phyloP scores from a whole-genome alignment of 1,140 invertebrate species.

The Lepidotrigona ventralis region DNA sequence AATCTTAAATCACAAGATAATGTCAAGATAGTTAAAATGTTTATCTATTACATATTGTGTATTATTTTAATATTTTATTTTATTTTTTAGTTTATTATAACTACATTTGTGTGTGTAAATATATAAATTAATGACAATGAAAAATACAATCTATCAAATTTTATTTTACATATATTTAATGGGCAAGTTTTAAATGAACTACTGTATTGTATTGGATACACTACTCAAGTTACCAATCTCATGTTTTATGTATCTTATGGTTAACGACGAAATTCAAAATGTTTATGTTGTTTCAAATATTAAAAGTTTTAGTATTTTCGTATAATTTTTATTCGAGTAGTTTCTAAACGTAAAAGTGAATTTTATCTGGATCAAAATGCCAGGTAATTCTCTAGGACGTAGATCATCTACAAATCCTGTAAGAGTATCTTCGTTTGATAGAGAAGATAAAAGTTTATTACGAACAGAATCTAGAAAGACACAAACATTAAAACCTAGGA shows the following conservation, averaged over 20 bases:
- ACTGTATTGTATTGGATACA: background rate
- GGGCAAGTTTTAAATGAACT: conserved; percentile 4
- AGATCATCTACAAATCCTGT: conserved; percentile 66
- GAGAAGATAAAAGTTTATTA: conserved; percentile 59
- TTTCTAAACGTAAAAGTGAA: background rate
- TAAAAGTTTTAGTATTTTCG: background rate
- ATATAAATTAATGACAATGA: background rate
- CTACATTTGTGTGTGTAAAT: background rate
- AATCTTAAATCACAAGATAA: background rate
- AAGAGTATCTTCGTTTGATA: conserved; percentile 61
- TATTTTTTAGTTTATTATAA: background rate
- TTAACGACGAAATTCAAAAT: conserved; percentile 21
- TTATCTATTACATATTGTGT: too few species aligned
- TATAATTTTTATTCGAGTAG: background rate
- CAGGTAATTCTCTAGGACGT: conserved; percentile 54
- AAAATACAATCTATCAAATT: background rate
- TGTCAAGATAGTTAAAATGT: background rate
- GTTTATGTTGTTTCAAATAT: background rate
- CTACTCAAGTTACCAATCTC: background rate
- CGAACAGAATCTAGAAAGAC: conserved; percentile 56
- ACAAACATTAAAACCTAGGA: conserved; percentile 50
- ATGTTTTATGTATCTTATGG: background rate
- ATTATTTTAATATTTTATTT: background rate
- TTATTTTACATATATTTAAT: background rate
- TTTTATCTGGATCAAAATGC: conserved; percentile 48